phyloP scores from a whole-genome alignment of 1,140 invertebrate genomes.

The Drosophila baimaii region DNA sequence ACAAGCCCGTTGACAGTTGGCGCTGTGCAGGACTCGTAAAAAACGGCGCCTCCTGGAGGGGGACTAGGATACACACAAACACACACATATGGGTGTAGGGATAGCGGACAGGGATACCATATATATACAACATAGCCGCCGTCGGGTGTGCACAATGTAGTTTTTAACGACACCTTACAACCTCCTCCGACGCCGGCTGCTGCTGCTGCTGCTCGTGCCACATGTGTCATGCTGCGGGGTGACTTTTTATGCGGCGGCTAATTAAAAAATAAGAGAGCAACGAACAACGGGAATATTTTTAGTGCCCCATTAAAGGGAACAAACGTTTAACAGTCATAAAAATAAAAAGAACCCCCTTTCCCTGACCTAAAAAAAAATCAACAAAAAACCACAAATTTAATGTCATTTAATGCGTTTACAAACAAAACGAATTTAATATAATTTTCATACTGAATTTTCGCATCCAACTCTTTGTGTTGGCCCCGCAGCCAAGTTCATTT shows the following conservation, averaged over 20 bases:
- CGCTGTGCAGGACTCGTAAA: slow-evolving; percentile 71
- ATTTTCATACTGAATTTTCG: slow-evolving; percentile 57
- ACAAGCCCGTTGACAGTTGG: slow-evolving; percentile 69
- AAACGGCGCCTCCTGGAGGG: slow-evolving; percentile 22
- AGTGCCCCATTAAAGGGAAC: slow-evolving; percentile 41
- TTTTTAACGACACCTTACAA: slow-evolving; percentile 73
- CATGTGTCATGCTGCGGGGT: slow-evolving; percentile 69
- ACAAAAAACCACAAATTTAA: slow-evolving; percentile 50
- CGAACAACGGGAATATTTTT: slow-evolving; percentile 41
- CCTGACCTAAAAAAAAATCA: background rate
- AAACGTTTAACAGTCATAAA: slow-evolving; percentile 74
- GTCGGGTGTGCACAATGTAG: slow-evolving; percentile 55
- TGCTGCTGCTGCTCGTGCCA: slow-evolving; percentile 58
- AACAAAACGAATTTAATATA: slow-evolving; percentile 45
- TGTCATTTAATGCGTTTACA: slow-evolving; percentile 61
- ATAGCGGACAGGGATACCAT: slow-evolving; percentile 13
- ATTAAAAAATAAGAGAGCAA: slow-evolving; percentile 68
- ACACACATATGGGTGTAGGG: slow-evolving; percentile 1
- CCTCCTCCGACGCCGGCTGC: slow-evolving; percentile 29
- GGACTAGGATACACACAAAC: background rate
- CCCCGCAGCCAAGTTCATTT: slow-evolving; percentile 54
- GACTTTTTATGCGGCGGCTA: slow-evolving; percentile 73
- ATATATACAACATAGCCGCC: slow-evolving; percentile 12
- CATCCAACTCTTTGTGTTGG: slow-evolving; percentile 24
- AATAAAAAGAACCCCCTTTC: slow-evolving; percentile 22